phyloP scores from a whole-genome alignment of 1,140 invertebrate species.

The Doryteuthis pealeii region DNA sequence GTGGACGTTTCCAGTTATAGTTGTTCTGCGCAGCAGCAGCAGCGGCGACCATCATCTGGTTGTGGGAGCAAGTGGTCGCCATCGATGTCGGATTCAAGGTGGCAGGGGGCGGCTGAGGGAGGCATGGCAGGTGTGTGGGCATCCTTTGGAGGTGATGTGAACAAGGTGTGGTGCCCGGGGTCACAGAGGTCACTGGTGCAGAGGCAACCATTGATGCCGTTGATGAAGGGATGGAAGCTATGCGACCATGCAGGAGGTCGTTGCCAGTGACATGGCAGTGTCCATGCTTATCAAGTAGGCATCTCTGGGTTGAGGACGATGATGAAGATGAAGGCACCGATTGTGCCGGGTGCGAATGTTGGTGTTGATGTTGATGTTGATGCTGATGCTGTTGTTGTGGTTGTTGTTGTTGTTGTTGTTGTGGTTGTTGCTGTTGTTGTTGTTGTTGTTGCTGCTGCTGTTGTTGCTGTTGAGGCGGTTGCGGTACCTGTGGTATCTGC shows the following conservation, averaged over 20 bases:
- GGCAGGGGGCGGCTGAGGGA: neutral
- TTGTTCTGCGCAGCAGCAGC: neutral
- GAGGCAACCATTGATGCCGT: neutral
- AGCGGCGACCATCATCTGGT: neutral
- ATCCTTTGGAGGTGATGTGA: neutral
- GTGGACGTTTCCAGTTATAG: neutral
- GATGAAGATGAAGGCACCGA: neutral
- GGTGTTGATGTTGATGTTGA: too few relatives aligned
- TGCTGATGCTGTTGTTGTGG: too few relatives aligned
- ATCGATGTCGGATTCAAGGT: neutral
- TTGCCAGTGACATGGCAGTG: neutral
- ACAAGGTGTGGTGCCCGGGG: neutral
- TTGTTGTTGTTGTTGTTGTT: too few relatives aligned
- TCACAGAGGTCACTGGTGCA: conserved; percentile 1
- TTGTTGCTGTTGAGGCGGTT: neutral
- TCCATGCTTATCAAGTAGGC: neutral
- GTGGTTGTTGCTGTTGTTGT: too few relatives aligned
- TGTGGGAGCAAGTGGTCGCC: neutral
- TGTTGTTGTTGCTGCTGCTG: too few relatives aligned
- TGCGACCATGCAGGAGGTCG: neutral
- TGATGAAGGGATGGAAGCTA: too few relatives aligned
- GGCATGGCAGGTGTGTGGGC: neutral
- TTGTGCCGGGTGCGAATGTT: too few relatives aligned
- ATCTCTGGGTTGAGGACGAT: neutral
- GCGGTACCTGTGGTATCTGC: neutral